Percentiles rank a stretch among this genome's conserved stretches.
These are phyloP conservation scores for Canis aureus DNA, from an alignment of 2,113 vertebrate species.

Conservation along the genomic window DNA sequence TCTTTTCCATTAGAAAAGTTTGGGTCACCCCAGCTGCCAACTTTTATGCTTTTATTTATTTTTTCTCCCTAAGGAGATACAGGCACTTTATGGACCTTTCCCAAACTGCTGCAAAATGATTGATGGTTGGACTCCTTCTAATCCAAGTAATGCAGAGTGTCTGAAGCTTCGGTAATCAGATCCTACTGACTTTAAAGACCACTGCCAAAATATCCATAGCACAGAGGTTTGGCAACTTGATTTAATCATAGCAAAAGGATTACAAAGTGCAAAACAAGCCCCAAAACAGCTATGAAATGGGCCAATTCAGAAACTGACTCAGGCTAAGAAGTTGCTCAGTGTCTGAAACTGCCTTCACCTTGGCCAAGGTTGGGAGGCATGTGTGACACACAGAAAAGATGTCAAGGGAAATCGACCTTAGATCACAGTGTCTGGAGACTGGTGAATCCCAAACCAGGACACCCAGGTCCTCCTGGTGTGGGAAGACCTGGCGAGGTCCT, in stretches of 20 bases:
- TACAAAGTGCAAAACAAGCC: not conserved
- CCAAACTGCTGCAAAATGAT: not conserved
- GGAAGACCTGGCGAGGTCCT: not conserved
- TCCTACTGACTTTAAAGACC: not conserved
- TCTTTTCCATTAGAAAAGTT: slow-evolving; percentile 38
- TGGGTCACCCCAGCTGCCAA: not conserved
- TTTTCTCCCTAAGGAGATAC: slow-evolving; percentile 9
- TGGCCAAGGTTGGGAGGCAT: not conserved
- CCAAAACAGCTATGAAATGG: not conserved
- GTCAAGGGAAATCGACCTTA: not conserved
- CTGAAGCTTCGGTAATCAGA: slow-evolving; percentile 64
- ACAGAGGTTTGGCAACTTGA: not conserved
- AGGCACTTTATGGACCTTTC: slow-evolving; percentile 35
- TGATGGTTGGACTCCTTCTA: slow-evolving; percentile 27
- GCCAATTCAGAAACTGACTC: not conserved
- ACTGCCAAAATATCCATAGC: slow-evolving; percentile 49
- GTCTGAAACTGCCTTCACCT: not conserved
- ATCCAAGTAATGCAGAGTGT: not conserved
- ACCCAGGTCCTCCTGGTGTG: not conserved
- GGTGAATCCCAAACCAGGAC: not conserved
- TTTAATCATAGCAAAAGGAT: not conserved
- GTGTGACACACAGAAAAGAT: not conserved
- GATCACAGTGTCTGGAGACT: not conserved
- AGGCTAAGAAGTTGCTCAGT: not conserved
- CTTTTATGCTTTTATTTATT: not conserved